Conservation (phyloP, 2,797 vertebrate species). For the Hypotaenidia okinawae region DNA sequence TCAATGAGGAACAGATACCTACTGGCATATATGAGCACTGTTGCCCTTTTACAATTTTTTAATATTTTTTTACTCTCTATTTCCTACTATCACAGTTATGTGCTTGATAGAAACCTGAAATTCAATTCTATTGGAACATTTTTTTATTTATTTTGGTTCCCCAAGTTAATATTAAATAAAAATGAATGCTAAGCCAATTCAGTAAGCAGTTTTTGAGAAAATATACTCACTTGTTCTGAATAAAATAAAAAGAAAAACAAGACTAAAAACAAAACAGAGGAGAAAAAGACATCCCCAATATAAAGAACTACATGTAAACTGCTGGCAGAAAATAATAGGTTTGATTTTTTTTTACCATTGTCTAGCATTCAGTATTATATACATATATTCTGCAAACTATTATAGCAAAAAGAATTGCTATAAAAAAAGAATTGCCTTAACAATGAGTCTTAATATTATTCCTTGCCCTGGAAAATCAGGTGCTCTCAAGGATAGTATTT, state of each 20-base stretch:
- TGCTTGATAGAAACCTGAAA: constrained; percentile 13
- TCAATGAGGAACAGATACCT: constrained; percentile 9
- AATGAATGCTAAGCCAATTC: background rate
- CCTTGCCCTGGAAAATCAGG: background rate
- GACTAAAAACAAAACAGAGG: background rate
- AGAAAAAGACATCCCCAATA: background rate
- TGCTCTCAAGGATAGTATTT: background rate
- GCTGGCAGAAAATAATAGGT: background rate
- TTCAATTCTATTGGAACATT: background rate
- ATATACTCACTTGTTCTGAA: background rate
- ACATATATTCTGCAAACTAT: background rate
- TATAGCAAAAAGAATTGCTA: background rate
- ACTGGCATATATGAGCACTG: background rate
- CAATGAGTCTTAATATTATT: background rate
- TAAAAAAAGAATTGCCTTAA: background rate
- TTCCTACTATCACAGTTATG: background rate
- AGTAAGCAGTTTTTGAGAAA: background rate
- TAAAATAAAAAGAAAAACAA: background rate
- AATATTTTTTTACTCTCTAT: background rate
- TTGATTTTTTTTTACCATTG: background rate
- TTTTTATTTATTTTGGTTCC: background rate
- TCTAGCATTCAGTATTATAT: background rate
- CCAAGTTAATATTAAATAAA: background rate
- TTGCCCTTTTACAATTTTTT: background rate
- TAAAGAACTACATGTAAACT: background rate